Evolutionary conservation across 2,113 vertebrate species (phyloP).

Genomic region (Budorcas taxicolor): DNA sequence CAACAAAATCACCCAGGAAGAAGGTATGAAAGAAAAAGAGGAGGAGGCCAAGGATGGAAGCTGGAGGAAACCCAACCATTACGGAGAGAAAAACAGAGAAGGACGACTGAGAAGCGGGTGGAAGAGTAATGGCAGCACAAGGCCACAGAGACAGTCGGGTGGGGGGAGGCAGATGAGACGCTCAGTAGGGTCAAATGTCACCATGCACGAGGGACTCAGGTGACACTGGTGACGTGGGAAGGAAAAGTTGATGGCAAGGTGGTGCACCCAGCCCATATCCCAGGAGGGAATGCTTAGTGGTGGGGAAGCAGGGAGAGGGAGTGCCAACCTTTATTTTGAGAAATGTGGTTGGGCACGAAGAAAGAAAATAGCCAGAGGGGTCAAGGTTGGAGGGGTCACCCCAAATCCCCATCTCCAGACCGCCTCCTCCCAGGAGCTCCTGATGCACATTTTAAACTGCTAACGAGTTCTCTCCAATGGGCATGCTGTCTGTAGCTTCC

Average conservation of each 20-base stretch:
- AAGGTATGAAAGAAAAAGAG: neutral
- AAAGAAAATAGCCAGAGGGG: neutral
- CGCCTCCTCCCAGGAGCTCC: neutral
- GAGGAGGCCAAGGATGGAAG: neutral
- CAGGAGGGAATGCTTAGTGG: neutral
- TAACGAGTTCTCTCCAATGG: neutral
- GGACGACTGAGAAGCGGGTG: neutral
- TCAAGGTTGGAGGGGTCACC: neutral
- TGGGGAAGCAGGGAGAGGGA: neutral
- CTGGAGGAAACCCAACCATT: neutral
- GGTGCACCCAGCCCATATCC: neutral
- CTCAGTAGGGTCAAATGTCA: neutral
- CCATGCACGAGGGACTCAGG: neutral
- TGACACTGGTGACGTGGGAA: neutral
- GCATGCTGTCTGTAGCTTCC: neutral
- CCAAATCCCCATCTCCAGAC: neutral
- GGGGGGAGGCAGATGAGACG: fast-evolving
- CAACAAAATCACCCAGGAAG: neutral
- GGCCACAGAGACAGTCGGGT: neutral
- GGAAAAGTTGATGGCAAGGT: neutral
- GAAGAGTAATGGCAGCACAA: neutral
- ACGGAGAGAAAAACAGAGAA: neutral
- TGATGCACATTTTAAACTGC: neutral
- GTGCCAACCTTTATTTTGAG: neutral
- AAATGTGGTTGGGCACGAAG: neutral